Conservation (phyloP, 2,113 vertebrate genomes). For the Diphyllodes magnificus region DNA sequence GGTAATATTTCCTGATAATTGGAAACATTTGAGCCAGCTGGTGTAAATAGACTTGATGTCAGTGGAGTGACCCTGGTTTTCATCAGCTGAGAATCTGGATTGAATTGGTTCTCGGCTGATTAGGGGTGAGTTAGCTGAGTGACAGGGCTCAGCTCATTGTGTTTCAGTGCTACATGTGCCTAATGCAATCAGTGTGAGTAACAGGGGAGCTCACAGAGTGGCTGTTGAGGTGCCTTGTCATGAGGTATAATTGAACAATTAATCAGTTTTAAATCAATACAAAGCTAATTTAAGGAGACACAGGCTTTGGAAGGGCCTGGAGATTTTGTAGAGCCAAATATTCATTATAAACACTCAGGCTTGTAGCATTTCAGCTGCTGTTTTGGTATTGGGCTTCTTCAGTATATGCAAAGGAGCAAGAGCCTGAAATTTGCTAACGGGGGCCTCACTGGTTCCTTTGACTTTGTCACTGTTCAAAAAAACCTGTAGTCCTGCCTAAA, state of each 20-base stretch:
- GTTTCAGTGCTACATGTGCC: background rate
- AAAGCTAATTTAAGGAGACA: background rate
- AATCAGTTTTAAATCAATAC: constrained; percentile 1
- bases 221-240: background rate
- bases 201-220: background rate
- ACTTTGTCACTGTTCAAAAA: background rate
- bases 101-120: background rate
- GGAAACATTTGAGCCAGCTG: constrained; percentile 24
- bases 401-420: background rate
- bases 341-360: background rate
- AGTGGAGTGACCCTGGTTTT: constrained; percentile 2
- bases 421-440: background rate
- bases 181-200: background rate
- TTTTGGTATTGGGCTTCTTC: background rate
- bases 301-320: background rate
- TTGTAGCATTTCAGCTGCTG: background rate
- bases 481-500: background rate
- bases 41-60: constrained; percentile 5
- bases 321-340: background rate
- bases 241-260: constrained; percentile 1
- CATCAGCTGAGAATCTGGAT: constrained; percentile 18
- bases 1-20: constrained; percentile 5
- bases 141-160: background rate
- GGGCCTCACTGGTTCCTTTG: background rate
- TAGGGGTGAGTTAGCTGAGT: background rate